Evolutionary conservation across 2,797 vertebrate species (phyloP), one percentile per base, ranked within the genome.

Genomic region (Propithecus deckenii): DNA sequence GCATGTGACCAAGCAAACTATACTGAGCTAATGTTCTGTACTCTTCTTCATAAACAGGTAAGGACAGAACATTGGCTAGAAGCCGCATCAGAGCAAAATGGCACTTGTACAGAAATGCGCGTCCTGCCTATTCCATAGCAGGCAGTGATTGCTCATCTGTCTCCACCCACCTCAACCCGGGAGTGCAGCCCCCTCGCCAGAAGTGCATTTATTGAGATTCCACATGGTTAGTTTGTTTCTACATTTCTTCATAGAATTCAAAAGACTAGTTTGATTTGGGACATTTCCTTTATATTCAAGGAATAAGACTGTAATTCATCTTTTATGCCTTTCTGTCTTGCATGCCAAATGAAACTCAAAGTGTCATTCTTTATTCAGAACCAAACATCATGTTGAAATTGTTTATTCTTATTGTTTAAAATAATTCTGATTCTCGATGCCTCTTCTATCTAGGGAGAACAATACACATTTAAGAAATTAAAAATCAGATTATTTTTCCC

Each of bases 241-340:
- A 75, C 91, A 94, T 87, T 91, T 95, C 72, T 93, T 96, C 43
- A 63, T n/a, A 71, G 74, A 59, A 97, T 97, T 96, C 89, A 96
- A 95, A 97, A 89, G 75, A 96, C 78, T 61, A 71, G 46, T 96
- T 95, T 95, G 94, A 96, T 92, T 79, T 86, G 59, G 81, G 93
- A 97, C 80, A 81, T 97, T 94, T 65, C 91, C 91, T 97, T 97
- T 93, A 55, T 80, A 89, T 71, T 69, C 72, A 79, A 79, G 95
- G 87, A 97, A 94, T 90, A 89, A 96, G 67, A 89, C 75, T 92
- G 28, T 95, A 96, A 97, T 97, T 97, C 94, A 96, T 98, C 89
- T 94, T 97, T 96, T 94, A 95, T 95, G 94, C 80, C 32, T 81
- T 78, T 96, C 76, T 96, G 91, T 52, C 78, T 96, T 76, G 76